Base-by-base conservation (phyloP, 2,113 vertebrate genomes). In the Nycticryphes semicollaris region DNA sequence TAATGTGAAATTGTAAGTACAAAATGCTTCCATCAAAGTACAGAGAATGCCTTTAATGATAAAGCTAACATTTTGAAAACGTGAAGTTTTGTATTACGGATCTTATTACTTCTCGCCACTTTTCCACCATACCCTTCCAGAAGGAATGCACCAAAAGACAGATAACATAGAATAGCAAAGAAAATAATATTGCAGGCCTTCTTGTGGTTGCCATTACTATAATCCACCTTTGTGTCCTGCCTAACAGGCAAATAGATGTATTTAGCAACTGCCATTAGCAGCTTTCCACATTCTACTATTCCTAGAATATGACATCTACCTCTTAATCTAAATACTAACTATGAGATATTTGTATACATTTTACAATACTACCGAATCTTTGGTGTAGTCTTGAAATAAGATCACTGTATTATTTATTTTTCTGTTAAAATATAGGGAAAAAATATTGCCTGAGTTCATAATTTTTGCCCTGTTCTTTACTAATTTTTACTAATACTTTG, bases 291-390 rank as follows among this genome's bases (percentile, higher is more conserved):
- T 59, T 80, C 3, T 77, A 84, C 66, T 91, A 48, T 97, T 98
- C 96, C 96, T 98, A 98, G 94, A 97, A 97, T 97, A 97, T 97
- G 97, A 94, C 97, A 98, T 98, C 98, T 98, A 98, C 98, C 98
- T 98, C 98, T 98, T 97, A 96, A 94, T 98, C 95, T 97, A 96
- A 98, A 97, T 97, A 98, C 91, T 97, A 97, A 95, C 97, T 98
- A 97, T 96, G 96, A 97, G 92, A 97, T 97, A 96, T 97, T 96
- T 96, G 53, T 98, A 98, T 97, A 91, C 96, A 90, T 89, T 93
- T 95, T 85, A 90, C 88, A 67, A 72, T 92, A 94, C 57, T 93
- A 50, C 43, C 45, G 30, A 86, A 74, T 72, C 28, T 95, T 94
- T 87, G 43, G 28, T 91, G 76, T 95, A 75, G 56, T 94, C 77